A percentile compares a stretch with the other conserved stretches of the same genome.
phyloP scores from a whole-genome alignment of 2,888 invertebrate genomes.

The Macrophya annulata region DNA sequence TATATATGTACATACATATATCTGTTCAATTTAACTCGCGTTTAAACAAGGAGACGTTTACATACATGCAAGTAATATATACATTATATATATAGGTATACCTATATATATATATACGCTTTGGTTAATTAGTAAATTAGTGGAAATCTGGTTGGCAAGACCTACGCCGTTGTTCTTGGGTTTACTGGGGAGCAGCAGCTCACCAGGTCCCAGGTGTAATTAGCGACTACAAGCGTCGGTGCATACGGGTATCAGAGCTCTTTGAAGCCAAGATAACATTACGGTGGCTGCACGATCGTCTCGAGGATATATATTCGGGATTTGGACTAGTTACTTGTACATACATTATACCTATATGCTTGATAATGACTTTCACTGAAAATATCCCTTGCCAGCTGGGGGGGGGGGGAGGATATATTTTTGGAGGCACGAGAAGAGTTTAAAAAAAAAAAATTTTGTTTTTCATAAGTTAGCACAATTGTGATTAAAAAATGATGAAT shows the following conservation, averaged over 20 bases:
- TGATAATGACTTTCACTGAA: background rate
- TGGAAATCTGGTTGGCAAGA: conserved; percentile 25
- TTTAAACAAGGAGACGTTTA: conserved; percentile 5
- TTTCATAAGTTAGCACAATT: background rate
- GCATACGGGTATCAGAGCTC: conserved; percentile 17
- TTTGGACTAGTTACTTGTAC: background rate
- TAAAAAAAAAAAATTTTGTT: too few species aligned
- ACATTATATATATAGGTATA: background rate
- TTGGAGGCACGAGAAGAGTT: too few species aligned
- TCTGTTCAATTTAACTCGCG: background rate
- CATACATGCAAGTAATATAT: background rate
- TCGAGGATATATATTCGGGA: background rate
- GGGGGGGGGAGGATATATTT: too few species aligned
- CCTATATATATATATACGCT: background rate
- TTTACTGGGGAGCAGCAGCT: conserved; percentile 14
- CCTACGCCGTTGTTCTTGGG: conserved; percentile 30
- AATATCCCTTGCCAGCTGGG: background rate
- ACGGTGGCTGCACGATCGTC: background rate
- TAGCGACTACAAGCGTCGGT: conserved; percentile 29
- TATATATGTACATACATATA: background rate
- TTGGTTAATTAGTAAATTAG: conserved; percentile 44
- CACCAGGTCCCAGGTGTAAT: conserved; percentile 30
- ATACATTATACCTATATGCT: too few species aligned
- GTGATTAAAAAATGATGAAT: background rate
- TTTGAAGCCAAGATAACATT: conserved; percentile 1